phyloP scores from a whole-genome alignment of 2,888 invertebrate genomes.

The Troides helena region DNA sequence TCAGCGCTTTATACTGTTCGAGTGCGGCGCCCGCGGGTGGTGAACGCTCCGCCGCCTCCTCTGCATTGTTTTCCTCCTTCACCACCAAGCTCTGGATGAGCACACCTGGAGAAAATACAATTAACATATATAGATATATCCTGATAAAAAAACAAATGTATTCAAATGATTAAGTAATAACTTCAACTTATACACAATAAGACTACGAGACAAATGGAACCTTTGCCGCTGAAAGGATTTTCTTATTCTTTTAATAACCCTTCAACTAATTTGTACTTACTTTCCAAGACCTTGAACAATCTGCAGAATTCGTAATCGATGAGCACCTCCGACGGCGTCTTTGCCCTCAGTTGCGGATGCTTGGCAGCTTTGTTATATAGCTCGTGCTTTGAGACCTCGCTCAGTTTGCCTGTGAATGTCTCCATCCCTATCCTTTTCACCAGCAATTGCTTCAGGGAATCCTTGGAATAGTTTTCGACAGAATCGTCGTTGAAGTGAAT shows the following conservation, averaged over 20 bases:
- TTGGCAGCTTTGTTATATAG: constrained; percentile 95
- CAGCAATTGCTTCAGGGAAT: constrained; percentile 87
- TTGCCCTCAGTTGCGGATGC: constrained; percentile 92
- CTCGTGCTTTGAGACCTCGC: constrained; percentile 93
- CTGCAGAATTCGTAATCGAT: constrained; percentile 97
- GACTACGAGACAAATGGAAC: not conserved
- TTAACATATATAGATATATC: too few species aligned
- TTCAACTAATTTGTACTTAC: constrained; percentile 54
- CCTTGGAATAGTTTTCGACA: constrained; percentile 85
- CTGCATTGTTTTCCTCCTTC: constrained; percentile 45
- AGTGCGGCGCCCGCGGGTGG: constrained; percentile 53
- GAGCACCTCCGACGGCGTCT: constrained; percentile 87
- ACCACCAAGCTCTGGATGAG: constrained; percentile 50
- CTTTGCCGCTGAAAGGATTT: not conserved
- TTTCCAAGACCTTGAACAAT: constrained; percentile 90
- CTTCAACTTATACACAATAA: too few species aligned
- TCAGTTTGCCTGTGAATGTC: constrained; percentile 90
- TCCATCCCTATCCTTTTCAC: constrained; percentile 93
- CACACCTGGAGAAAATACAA: constrained; percentile 45
- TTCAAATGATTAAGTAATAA: too few species aligned
- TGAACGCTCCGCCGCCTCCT: constrained; percentile 56
- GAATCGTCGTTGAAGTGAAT: constrained; percentile 93
- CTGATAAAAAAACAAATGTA: too few species aligned
- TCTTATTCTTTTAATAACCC: not conserved
- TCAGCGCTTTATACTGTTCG: constrained; percentile 92